These are phyloP conservation scores for Zosterops japonicus DNA, from an alignment of 2,113 vertebrate genomes.

Conservation along the genomic window DNA sequence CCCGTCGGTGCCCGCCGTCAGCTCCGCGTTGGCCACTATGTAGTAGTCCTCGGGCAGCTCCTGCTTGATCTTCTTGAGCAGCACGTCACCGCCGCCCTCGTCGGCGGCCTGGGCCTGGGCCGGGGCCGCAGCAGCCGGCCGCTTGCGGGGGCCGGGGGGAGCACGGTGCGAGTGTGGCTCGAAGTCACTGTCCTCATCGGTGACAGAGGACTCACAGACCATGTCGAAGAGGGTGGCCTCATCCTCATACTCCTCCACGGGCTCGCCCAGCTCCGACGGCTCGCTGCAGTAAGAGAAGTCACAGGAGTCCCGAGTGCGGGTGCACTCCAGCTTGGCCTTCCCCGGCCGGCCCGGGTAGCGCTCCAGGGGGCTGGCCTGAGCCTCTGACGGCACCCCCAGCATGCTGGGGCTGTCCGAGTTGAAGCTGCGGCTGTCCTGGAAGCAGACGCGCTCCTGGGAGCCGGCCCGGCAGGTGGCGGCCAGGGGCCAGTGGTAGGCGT, in stretches of 20 bases:
- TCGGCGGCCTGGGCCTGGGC: constrained; percentile 68
- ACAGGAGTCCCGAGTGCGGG: constrained; percentile 80
- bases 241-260: constrained; percentile 84
- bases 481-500: constrained; percentile 91
- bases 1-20: constrained; percentile 69
- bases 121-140: constrained; percentile 17
- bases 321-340: constrained; percentile 81
- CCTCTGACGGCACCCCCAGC: constrained; percentile 77
- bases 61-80: constrained; percentile 88
- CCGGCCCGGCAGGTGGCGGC: constrained; percentile 81
- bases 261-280: constrained; percentile 82
- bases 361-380: constrained; percentile 79
- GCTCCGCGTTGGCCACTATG: constrained; percentile 81
- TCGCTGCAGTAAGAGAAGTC: constrained; percentile 89
- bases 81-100: constrained; percentile 66
- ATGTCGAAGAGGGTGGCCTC: constrained; percentile 85
- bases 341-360: constrained; percentile 75
- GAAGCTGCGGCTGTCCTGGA: constrained; percentile 84
- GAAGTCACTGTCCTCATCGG: constrained; percentile 86
- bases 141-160: constrained; percentile 46
- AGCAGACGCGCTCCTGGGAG: constrained; percentile 83
- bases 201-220: constrained; percentile 87
- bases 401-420: constrained; percentile 83
- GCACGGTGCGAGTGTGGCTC: constrained; percentile 74
- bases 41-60: constrained; percentile 86